Base-by-base conservation (phyloP, 2,797 vertebrate genomes). In the Anableps anableps region DNA sequence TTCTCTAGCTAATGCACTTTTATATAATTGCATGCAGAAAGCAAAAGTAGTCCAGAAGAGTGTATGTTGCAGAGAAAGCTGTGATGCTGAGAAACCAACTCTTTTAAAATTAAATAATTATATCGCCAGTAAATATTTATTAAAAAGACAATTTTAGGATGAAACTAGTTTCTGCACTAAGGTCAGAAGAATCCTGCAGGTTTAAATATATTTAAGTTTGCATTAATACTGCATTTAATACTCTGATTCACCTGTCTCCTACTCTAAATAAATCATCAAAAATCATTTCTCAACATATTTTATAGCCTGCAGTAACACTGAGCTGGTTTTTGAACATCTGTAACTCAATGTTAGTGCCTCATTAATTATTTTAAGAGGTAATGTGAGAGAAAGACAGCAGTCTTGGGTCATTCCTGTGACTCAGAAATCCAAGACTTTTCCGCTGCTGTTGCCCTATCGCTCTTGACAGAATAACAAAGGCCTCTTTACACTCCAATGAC, bases 401-500 rank as follows among this genome's bases (percentile, higher is more conserved):
- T 78, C 80, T 74, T 78, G 91, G 88, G 86, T 88, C 82, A 88
- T 86, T 92, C 75, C 91, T 83, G 88, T 96, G 95, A 96, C 89
- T 96, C 95, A 96, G 82, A 92, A 68, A 92, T 86, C 91, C 84
- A 85, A 74, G 80, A 72, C 70, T 86, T 90, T 92, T 90, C 88
- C 78, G 83, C 88, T 87, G 83, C 66, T 88, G 79, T 84, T 88
- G 78, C 82, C 83, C 76, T 82, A 85, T 87, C 79, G 85, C 75
- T 77, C 83, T 34, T 90, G 88, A 92, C 91, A 90, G 81, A 84
- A 76, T 60, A 62, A 95, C 94, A 96, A 91, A 96, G 95, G 93
- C 88, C 91, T 96, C 80, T 93, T 95, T 93, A 94, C 86, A 89
- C 88, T 85, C 90, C 89, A 95, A 93, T 87, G 91, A 91, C 85